These are phyloP conservation scores for Tonatia bakeri DNA, from an alignment of 2,113 vertebrate genomes.

Conservation along the genomic window DNA sequence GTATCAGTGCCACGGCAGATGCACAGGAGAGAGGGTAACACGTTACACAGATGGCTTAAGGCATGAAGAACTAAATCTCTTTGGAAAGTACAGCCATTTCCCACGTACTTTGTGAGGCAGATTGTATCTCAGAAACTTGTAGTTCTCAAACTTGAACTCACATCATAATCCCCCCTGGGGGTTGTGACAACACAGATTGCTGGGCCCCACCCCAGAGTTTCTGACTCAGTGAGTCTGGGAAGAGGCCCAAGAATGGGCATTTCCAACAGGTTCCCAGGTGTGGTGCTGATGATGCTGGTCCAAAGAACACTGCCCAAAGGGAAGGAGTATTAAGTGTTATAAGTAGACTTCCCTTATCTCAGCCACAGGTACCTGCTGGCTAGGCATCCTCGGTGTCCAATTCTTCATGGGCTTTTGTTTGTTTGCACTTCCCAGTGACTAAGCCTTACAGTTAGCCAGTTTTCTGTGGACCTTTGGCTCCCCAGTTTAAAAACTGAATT, in stretches of 20 bases:
- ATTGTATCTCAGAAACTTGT: not conserved
- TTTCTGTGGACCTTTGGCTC: not conserved
- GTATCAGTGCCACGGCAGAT: not conserved
- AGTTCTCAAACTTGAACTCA: not conserved
- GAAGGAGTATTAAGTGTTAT: accelerated
- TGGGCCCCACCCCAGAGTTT: not conserved
- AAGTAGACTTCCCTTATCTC: not conserved
- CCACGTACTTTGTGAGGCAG: not conserved
- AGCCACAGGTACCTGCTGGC: not conserved
- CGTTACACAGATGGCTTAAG: not conserved
- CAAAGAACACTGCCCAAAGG: not conserved
- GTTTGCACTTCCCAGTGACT: not conserved
- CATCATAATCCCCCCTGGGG: not conserved
- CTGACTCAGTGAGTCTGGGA: not conserved
- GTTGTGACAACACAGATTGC: not conserved
- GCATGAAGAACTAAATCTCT: not conserved
- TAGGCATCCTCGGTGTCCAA: accelerated
- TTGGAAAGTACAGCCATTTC: not conserved
- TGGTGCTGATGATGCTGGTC: not conserved
- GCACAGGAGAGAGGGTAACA: not conserved
- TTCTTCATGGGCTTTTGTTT: not conserved
- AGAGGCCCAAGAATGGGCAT: not conserved
- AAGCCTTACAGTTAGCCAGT: not conserved
- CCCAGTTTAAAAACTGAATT: not conserved
- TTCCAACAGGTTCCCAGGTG: not conserved